phyloP scores from a whole-genome alignment of 2,113 vertebrate genomes.

The Rostratula benghalensis region DNA sequence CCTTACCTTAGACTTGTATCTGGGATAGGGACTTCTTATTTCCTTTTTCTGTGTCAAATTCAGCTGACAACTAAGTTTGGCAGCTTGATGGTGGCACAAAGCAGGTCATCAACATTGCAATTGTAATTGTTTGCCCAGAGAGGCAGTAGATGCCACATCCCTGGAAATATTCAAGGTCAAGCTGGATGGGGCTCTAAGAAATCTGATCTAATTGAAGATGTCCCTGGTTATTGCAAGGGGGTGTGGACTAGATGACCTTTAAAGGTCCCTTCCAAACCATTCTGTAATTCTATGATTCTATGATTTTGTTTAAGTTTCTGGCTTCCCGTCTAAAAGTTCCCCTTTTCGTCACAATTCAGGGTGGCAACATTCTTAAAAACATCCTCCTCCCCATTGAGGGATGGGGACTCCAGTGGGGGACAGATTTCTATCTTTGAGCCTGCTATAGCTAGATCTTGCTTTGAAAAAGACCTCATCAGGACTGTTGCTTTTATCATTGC shows the following conservation, averaged over 20 bases:
- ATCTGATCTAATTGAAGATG: background rate
- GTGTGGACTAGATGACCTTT: background rate
- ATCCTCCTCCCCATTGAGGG: background rate
- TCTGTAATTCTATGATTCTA: background rate
- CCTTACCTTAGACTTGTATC: background rate
- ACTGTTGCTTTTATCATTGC: background rate
- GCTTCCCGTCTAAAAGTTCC: background rate
- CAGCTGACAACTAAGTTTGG: background rate
- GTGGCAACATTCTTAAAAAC: background rate
- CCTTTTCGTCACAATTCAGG: background rate
- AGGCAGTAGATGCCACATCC: background rate
- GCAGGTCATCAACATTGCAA: background rate
- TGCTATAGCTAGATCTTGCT: background rate
- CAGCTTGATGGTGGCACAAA: background rate
- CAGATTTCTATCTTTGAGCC: background rate
- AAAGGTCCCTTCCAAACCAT: background rate
- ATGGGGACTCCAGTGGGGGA: background rate
- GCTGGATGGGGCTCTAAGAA: accelerated
- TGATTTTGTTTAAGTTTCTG: background rate
- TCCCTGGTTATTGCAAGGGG: accelerated
- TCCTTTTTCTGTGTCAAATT: background rate
- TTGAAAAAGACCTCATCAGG: background rate
- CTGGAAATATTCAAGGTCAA: background rate
- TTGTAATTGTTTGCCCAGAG: background rate
- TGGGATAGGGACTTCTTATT: background rate